Percentiles rank a stretch among this genome's conserved stretches.
Evolutionary conservation across 2,888 invertebrate genomes (phyloP).

Genomic region (Apocheima hispidaria): DNA sequence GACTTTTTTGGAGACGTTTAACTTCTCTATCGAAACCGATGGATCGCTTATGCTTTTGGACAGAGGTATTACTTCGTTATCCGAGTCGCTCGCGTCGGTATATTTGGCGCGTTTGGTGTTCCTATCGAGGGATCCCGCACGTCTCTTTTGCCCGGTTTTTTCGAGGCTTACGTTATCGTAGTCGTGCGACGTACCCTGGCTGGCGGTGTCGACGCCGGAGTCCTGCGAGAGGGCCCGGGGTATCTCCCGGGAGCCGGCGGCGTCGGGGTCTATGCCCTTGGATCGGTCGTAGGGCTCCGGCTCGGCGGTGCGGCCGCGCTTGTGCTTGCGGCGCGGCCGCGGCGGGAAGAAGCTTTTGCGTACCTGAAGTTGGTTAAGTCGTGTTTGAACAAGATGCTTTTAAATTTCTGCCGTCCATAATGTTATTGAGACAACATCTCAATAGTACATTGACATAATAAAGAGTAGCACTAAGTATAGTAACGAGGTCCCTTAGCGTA

Average conservation of each 20-base stretch:
- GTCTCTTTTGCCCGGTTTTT: slow-evolving; percentile 28
- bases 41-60: slow-evolving; percentile 79
- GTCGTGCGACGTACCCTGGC: slow-evolving; percentile 53
- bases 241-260: slow-evolving; percentile 24
- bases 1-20: slow-evolving; percentile 57
- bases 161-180: slow-evolving; percentile 20
- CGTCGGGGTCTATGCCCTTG: slow-evolving; percentile 43
- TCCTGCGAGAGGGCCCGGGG: slow-evolving; percentile 65
- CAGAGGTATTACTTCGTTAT: slow-evolving; percentile 62
- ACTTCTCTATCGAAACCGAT: slow-evolving; percentile 62
- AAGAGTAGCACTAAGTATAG: too few species aligned
- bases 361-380: slow-evolving; percentile 76
- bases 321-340: slow-evolving; percentile 83
- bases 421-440: too few species aligned
- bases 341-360: slow-evolving; percentile 90
- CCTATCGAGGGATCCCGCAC: slow-evolving; percentile 44
- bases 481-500: too few species aligned
- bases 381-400: background rate
- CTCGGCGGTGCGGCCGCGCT: slow-evolving; percentile 80
- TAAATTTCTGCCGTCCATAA: too few species aligned
- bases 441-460: too few species aligned
- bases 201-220: slow-evolving; percentile 67
- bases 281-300: slow-evolving; percentile 76
- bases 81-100: slow-evolving; percentile 58
- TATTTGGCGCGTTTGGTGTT: slow-evolving; percentile 59